These are phyloP conservation scores for Hylaea fasciaria DNA, from an alignment of 2,888 invertebrate genomes.

Conservation along the genomic window DNA sequence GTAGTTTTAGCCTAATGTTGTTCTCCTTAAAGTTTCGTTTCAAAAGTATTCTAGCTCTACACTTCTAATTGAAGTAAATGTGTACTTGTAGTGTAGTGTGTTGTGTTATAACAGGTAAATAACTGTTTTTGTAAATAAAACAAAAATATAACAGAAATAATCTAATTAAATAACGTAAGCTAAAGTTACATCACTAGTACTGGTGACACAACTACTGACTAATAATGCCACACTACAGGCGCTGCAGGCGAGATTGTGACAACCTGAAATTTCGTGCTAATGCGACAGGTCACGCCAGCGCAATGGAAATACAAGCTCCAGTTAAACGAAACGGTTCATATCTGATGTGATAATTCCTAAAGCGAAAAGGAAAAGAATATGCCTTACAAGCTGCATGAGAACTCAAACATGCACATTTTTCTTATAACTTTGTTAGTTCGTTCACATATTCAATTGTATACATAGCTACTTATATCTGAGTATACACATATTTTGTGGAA, in stretches of 20 bases:
- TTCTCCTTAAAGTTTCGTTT: too few relatives aligned
- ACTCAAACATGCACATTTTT: conserved; percentile 1
- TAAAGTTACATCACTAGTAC: conserved; percentile 3
- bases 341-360: conserved; percentile 10
- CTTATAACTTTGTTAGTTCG: neutral
- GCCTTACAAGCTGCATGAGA: neutral
- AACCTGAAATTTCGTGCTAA: conserved; percentile 36
- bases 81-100: neutral
- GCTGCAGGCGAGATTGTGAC: conserved; percentile 31
- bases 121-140: too few relatives aligned
- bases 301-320: conserved; percentile 27
- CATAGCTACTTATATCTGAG: too few relatives aligned
- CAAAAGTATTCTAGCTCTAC: too few relatives aligned
- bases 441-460: neutral
- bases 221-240: conserved; percentile 29
- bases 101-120: too few relatives aligned
- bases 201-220: conserved; percentile 15
- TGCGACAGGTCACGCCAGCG: conserved; percentile 40
- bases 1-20: too few relatives aligned
- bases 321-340: conserved; percentile 16
- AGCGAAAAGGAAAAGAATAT: conserved; percentile 2
- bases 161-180: neutral
- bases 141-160: neutral
- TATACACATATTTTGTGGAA: too few relatives aligned
- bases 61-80: too few relatives aligned